These are phyloP conservation scores for Phalanger gymnotis DNA, from an alignment of 2,797 vertebrate species.

Conservation along the genomic window DNA sequence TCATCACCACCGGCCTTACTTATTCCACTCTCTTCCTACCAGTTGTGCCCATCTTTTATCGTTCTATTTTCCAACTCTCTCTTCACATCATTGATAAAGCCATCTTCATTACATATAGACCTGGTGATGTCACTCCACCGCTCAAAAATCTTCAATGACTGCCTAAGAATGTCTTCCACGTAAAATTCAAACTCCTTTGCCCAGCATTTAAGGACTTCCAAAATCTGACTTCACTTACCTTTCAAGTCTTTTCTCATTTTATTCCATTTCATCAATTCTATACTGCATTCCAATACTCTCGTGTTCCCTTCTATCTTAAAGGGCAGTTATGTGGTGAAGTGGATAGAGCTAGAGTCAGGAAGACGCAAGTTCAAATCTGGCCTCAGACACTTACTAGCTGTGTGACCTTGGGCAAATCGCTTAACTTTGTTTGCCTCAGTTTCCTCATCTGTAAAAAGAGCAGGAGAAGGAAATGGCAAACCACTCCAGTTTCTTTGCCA, in stretches of 20 bases:
- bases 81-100: neutral
- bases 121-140: neutral
- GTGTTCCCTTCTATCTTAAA: neutral
- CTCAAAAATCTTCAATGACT: neutral
- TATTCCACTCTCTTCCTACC: neutral
- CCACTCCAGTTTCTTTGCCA: neutral
- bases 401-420: neutral
- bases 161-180: neutral
- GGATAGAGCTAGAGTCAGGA: neutral
- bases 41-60: neutral
- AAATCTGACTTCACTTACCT: neutral
- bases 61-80: neutral
- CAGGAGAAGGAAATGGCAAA: neutral
- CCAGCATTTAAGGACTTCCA: neutral
- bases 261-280: neutral
- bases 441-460: neutral
- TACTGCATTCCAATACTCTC: neutral
- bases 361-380: neutral
- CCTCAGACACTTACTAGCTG: neutral
- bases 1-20: neutral
- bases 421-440: neutral
- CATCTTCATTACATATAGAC: neutral
- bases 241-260: neutral
- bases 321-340: neutral
- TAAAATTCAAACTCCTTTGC: neutral